phyloP scores from a whole-genome alignment of 37 sponge, comb jelly and placozoan species.

The Bolinopsis microptera region DNA sequence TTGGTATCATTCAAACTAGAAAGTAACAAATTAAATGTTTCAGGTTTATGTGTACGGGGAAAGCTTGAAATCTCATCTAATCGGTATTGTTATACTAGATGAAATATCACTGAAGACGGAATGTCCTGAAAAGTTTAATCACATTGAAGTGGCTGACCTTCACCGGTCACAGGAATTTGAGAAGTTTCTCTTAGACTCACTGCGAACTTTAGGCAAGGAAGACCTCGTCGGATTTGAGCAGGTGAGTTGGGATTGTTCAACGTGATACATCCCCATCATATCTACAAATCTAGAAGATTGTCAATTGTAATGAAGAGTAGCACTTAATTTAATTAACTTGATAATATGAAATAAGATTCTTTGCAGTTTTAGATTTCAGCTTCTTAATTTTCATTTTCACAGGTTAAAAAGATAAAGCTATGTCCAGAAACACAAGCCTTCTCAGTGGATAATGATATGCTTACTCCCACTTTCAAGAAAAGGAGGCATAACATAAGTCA shows the following conservation, averaged over 20 bases:
- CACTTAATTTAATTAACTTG: no score
- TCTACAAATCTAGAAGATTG: no score
- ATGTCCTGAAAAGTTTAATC: not conserved
- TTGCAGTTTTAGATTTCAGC: no score
- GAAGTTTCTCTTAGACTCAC: not conserved
- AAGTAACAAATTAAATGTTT: not conserved
- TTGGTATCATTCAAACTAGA: no score
- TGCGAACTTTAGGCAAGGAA: not conserved
- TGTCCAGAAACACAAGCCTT: constrained; percentile 23
- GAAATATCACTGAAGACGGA: not conserved
- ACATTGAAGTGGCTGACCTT: not conserved
- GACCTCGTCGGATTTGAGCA: constrained; percentile 53
- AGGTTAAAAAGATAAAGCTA: constrained; percentile 41
- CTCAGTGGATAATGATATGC: constrained; percentile 54
- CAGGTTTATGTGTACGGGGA: constrained; percentile 67
- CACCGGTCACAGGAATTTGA: not conserved
- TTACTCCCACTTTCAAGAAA: constrained; percentile 67
- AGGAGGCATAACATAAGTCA: not conserved
- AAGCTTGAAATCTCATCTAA: constrained; percentile 17
- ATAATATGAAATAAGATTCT: no score
- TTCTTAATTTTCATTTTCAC: no score
- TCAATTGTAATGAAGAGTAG: no score
- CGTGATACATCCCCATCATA: no score
- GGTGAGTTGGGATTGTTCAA: no score
- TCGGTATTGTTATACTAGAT: constrained; percentile 23